These are phyloP conservation scores for Troilus luridus DNA, from an alignment of 2,888 invertebrate species.

Conservation along the genomic window DNA sequence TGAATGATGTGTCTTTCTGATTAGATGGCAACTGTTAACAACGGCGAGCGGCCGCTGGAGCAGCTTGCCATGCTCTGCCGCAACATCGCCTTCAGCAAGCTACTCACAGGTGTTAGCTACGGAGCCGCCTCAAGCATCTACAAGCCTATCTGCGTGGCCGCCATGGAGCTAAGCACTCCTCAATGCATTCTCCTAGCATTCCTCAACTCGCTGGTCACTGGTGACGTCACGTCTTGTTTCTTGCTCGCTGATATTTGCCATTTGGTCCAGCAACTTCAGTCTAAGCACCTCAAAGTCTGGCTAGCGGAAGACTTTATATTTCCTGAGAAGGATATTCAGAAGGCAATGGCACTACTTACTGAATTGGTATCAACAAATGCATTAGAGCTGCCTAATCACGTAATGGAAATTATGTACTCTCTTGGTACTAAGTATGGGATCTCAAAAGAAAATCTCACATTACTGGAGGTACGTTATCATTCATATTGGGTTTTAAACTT, in stretches of 20 bases:
- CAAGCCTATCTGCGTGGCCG: neutral
- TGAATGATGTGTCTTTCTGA: neutral
- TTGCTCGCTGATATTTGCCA: neutral
- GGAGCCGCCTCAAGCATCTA: neutral
- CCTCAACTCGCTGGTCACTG: neutral
- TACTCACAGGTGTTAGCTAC: neutral
- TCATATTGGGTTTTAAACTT: too few species aligned
- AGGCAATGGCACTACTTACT: neutral
- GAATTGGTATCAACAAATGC: neutral
- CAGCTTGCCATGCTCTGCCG: neutral
- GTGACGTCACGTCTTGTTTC: neutral
- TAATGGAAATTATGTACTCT: neutral
- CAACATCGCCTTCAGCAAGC: neutral
- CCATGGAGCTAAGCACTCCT: neutral
- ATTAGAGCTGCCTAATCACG: neutral
- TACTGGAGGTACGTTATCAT: neutral
- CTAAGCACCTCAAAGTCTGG: constrained; percentile 10
- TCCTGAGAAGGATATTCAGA: neutral
- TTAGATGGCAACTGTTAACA: neutral
- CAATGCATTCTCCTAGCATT: neutral
- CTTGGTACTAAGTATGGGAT: neutral
- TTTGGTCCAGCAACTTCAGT: neutral
- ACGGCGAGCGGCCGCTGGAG: neutral
- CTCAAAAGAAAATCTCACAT: neutral
- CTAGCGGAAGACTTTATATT: neutral